Percentiles rank a stretch among this genome's conserved stretches.
phyloP scores from a whole-genome alignment of 1,140 invertebrate genomes.

The Bombus confusus region DNA sequence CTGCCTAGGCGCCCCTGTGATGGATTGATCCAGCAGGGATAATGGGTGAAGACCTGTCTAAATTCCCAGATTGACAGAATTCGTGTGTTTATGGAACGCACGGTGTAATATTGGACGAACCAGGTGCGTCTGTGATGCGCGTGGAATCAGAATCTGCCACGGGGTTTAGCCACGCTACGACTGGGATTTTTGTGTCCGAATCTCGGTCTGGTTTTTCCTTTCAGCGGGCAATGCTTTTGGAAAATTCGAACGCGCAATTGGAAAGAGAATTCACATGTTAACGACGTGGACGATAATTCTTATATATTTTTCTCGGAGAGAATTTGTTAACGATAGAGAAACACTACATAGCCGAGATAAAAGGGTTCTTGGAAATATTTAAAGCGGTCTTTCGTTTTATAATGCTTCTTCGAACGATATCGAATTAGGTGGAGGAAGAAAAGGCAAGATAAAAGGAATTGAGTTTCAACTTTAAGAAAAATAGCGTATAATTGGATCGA shows the following conservation, averaged over 20 bases:
- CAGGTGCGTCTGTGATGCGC: not conserved
- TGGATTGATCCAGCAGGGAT: not conserved
- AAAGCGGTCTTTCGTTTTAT: not conserved
- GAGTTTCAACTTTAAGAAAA: too few species aligned
- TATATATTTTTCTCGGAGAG: too few species aligned
- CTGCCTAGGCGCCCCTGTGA: not conserved
- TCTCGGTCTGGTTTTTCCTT: not conserved
- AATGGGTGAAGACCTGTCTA: not conserved
- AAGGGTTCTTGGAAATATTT: not conserved
- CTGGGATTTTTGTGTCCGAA: not conserved
- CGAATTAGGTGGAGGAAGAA: too few species aligned
- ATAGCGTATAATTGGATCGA: too few species aligned
- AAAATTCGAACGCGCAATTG: not conserved
- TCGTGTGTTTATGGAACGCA: not conserved
- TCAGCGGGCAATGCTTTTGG: not conserved
- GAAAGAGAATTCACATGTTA: not conserved
- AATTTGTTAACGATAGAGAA: too few species aligned
- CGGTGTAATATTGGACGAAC: not conserved
- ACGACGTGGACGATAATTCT: too few species aligned
- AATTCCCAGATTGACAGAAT: conserved; percentile 5
- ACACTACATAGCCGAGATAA: not conserved
- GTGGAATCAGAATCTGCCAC: not conserved
- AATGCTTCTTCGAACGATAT: not conserved
- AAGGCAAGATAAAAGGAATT: too few species aligned
- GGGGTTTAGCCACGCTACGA: not conserved